Evolutionary conservation across 2,113 vertebrate genomes (phyloP).

Genomic region (Anseranas semipalmata): DNA sequence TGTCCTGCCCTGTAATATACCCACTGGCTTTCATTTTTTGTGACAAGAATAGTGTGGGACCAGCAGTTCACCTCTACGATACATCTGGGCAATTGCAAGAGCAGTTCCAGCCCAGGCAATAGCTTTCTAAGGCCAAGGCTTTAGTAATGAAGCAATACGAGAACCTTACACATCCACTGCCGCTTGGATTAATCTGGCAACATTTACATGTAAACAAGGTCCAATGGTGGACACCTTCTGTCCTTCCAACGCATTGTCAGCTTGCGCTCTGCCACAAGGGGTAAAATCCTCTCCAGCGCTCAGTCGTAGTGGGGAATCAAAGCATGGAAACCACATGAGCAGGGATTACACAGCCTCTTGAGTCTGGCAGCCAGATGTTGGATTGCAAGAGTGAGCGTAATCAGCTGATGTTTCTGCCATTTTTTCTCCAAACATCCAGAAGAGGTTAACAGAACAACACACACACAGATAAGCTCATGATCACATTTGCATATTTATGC

Average conservation of each 20-base stretch:
- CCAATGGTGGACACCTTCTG: not conserved
- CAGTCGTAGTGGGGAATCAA: accelerated
- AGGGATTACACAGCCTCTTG: not conserved
- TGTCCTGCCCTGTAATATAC: not conserved
- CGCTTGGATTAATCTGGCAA: not conserved
- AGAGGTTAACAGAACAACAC: not conserved
- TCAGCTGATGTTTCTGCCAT: not conserved
- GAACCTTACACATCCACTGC: not conserved
- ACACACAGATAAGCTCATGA: not conserved
- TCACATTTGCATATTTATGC: not conserved
- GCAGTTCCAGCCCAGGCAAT: not conserved
- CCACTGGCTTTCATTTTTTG: not conserved
- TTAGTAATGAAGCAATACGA: not conserved
- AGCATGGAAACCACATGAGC: conserved; percentile 26
- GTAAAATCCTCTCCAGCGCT: not conserved
- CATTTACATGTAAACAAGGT: not conserved
- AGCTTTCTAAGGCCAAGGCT: not conserved
- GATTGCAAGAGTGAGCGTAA: not conserved
- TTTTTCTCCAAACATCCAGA: not conserved
- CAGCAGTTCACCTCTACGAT: not conserved
- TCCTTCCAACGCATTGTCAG: not conserved
- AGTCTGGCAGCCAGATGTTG: conserved; percentile 44
- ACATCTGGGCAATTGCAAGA: not conserved
- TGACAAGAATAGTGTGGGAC: not conserved
- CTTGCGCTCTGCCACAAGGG: not conserved